These are phyloP conservation scores for Celastrina argiolus DNA, from an alignment of 2,888 invertebrate species.

Conservation along the genomic window DNA sequence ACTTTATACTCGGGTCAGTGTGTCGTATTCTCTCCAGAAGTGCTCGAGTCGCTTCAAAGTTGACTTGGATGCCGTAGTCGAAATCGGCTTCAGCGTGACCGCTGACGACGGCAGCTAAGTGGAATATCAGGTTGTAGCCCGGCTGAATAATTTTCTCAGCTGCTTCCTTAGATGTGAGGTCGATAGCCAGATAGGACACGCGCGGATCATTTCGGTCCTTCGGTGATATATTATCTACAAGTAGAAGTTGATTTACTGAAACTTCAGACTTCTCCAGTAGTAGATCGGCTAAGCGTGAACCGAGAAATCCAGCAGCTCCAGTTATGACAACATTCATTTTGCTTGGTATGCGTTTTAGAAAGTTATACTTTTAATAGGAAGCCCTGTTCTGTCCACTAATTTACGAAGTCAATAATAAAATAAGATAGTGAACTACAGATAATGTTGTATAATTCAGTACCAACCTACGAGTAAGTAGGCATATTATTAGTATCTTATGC, in stretches of 20 bases:
- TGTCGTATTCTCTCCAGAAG: conserved; percentile 53
- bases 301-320: conserved; percentile 57
- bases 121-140: conserved; percentile 50
- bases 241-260: conserved; percentile 35
- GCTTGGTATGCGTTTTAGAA: background rate
- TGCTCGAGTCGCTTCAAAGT: conserved; percentile 58
- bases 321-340: conserved; percentile 56
- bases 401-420: background rate
- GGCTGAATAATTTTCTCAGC: conserved; percentile 42
- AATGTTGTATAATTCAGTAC: too few species aligned
- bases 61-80: conserved; percentile 57
- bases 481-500: background rate
- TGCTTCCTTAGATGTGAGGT: conserved; percentile 41
- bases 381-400: background rate
- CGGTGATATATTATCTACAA: conserved; percentile 39
- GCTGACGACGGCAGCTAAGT: conserved; percentile 64
- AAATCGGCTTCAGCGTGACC: conserved; percentile 62
- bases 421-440: background rate
- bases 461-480: too few species aligned
- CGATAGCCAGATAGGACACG: conserved; percentile 40
- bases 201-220: conserved; percentile 38
- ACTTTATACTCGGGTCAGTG: conserved; percentile 41
- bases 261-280: background rate
- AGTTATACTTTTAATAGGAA: background rate
- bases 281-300: conserved; percentile 45